Base-by-base conservation (phyloP, 2,113 vertebrate species). In the Pleuronectes platessa region DNA sequence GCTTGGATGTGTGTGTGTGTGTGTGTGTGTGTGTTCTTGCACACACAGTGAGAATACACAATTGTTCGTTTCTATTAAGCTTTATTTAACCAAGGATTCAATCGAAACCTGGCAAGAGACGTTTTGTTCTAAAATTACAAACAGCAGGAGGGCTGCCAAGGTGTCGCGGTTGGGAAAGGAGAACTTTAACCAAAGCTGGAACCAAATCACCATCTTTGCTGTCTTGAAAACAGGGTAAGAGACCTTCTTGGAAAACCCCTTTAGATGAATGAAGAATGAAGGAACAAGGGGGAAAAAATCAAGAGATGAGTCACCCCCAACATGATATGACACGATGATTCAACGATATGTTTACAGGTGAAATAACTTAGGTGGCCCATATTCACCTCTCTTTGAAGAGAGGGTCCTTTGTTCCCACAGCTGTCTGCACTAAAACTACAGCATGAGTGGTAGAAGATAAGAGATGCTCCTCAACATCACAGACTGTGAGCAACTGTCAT, bases 391-490 rank as follows among this genome's bases (percentile, higher is more conserved):
- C 67, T 86, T 88, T 90, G 78, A 88, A 87, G 81, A 71, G 37
- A 23, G 40, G n/a, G 61, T 49, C 27, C 68, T 88, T 92, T 90
- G 83, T 88, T 83, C 79, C 62, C 15, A 63, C 83, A 85, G 86
- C 81, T 84, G 77, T 71, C 55, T 74, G 63, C 62, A 76, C 78
- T 83, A 76, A 77, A 84, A 88, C 68, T 55, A 63, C 53, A 53
- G 59, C 55, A 62, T 24, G 76, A 61, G 79, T 61, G 76, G 68
- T 74, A 82, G 54, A 85, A 71, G 86, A 83, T 62, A 71, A 69
- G 59, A 81, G 68, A 83, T 79, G 66, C 47, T 85, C 62, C 55
- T 70, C 62, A 47, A 72, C 76, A 85, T 88, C 74, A 31, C 31
- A 65, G 49, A 79, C 42, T 63, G 61, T 26, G 42, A 79, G 64